phyloP scores from a whole-genome alignment of 2,888 invertebrate species.

The Volucella inanis region DNA sequence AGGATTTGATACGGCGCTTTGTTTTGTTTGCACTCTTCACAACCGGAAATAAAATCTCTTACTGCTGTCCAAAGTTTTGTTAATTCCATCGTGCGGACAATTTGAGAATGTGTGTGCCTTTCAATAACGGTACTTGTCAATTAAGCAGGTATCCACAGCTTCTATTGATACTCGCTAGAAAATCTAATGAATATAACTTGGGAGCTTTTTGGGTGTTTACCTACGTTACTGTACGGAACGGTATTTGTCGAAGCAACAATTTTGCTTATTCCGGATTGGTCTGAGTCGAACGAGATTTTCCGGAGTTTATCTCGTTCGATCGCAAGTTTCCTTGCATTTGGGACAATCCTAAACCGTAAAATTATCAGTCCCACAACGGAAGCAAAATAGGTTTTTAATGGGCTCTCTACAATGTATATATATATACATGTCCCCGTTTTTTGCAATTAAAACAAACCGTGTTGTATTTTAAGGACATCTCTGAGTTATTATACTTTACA shows the following conservation, averaged over 20 bases:
- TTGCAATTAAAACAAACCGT: constrained; percentile 6
- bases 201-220: neutral
- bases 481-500: too few species aligned
- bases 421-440: neutral
- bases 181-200: neutral
- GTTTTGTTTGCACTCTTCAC: too few species aligned
- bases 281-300: too few species aligned
- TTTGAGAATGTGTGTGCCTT: neutral
- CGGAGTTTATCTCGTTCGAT: too few species aligned
- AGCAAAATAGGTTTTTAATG: neutral
- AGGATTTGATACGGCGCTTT: too few species aligned
- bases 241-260: too few species aligned
- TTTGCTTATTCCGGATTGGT: too few species aligned
- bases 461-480: neutral
- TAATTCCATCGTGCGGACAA: too few species aligned
- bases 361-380: neutral
- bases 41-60: too few species aligned
- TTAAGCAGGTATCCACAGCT: neutral
- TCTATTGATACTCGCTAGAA: neutral
- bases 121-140: neutral
- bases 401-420: neutral
- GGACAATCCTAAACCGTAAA: constrained; percentile 7
- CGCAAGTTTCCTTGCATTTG: too few species aligned
- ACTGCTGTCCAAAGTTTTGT: too few species aligned
- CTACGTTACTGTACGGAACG: neutral